Percentiles rank a stretch among this genome's conserved stretches.
phyloP scores from a whole-genome alignment of 2,888 invertebrate genomes.

The Thecophora atra region DNA sequence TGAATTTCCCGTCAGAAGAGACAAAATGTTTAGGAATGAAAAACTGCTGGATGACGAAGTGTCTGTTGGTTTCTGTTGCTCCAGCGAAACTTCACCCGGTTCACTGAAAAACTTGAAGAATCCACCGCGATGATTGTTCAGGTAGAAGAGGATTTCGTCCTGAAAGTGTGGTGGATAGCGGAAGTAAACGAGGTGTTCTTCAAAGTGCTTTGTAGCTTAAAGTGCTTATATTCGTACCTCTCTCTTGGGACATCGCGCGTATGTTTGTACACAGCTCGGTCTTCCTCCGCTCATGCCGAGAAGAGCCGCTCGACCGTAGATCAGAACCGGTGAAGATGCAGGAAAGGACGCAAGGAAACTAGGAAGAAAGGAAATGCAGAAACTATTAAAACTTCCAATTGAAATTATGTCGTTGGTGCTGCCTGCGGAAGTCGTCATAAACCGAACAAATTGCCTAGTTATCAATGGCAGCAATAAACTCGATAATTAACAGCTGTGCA shows the following conservation, averaged over 20 bases:
- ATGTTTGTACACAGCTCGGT: conserved; percentile 67
- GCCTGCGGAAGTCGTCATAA: too few species aligned
- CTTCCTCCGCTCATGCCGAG: conserved; percentile 74
- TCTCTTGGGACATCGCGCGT: conserved; percentile 78
- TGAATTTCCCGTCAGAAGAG: conserved; percentile 55
- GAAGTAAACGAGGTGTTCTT: neutral
- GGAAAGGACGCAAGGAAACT: conserved; percentile 63
- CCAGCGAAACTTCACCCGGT: conserved; percentile 58
- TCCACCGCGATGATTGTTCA: conserved; percentile 87
- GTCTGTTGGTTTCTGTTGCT: conserved; percentile 47
- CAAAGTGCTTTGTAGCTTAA: conserved; percentile 6
- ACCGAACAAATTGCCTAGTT: too few species aligned
- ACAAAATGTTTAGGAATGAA: conserved; percentile 56
- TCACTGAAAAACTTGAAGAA: conserved; percentile 82
- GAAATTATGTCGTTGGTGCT: too few species aligned
- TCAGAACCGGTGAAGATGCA: conserved; percentile 71
- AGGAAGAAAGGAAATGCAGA: conserved; percentile 17
- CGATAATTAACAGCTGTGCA: conserved; percentile 14
- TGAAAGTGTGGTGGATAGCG: conserved; percentile 56
- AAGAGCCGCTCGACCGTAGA: conserved; percentile 79
- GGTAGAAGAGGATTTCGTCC: conserved; percentile 77
- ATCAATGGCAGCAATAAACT: conserved; percentile 23
- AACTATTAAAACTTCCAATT: neutral
- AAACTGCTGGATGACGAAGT: conserved; percentile 43
- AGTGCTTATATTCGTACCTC: conserved; percentile 56